Percentiles rank a stretch among this genome's conserved stretches.
phyloP scores from a whole-genome alignment of 2,888 invertebrate species.

The Limnephilus rhombicus region DNA sequence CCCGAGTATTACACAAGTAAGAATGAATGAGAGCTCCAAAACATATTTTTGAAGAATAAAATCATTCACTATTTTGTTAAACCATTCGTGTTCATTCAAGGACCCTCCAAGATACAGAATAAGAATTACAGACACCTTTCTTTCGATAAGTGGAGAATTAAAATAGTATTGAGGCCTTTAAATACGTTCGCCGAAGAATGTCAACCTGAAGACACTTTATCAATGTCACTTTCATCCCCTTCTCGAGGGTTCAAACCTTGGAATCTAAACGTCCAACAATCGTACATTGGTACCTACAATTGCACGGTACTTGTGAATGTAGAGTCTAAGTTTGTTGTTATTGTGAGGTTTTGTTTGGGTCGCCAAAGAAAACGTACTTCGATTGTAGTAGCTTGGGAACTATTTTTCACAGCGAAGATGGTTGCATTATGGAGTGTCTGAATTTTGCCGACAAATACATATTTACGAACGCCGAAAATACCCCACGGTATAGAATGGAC shows the following conservation, averaged over 20 bases:
- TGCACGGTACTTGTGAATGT: neutral
- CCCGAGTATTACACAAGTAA: neutral
- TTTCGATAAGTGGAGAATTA: constrained; percentile 18
- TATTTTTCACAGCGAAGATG: neutral
- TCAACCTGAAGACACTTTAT: constrained; percentile 23
- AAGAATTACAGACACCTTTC: constrained; percentile 13
- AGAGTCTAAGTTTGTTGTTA: neutral
- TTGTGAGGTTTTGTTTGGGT: constrained; percentile 2
- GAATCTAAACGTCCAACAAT: neutral
- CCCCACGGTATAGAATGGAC: neutral
- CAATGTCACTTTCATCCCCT: constrained; percentile 35
- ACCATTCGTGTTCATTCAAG: neutral
- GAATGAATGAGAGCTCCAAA: neutral
- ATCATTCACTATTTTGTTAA: neutral
- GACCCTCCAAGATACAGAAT: neutral
- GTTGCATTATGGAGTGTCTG: neutral
- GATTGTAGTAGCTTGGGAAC: neutral
- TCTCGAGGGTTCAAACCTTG: neutral
- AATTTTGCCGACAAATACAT: constrained; percentile 26
- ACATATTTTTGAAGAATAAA: neutral
- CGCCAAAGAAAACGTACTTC: constrained; percentile 6
- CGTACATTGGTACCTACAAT: neutral
- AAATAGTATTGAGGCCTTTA: neutral
- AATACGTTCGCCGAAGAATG: constrained; percentile 24
- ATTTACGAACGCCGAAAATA: neutral